phyloP scores from a whole-genome alignment of 2,113 vertebrate species.

The Aldabrachelys gigantea region DNA sequence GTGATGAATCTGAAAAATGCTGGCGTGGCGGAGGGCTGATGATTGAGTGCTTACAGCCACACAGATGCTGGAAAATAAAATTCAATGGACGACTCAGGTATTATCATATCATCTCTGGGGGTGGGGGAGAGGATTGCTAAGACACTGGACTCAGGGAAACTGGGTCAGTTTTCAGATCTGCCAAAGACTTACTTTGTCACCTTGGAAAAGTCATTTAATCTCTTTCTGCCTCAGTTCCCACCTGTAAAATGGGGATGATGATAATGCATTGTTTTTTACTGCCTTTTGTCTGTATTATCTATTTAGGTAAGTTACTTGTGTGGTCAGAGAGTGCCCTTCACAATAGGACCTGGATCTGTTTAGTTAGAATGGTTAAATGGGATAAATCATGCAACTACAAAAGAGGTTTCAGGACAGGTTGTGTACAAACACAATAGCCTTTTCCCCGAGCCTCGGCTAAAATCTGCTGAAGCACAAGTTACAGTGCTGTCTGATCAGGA shows the following conservation, averaged over 20 bases:
- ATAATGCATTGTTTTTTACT: neutral
- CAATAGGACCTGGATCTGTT: neutral
- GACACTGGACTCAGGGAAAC: neutral
- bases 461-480: neutral
- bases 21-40: constrained; percentile 68
- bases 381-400: neutral
- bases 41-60: constrained; percentile 52
- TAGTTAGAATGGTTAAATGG: neutral
- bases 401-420: neutral
- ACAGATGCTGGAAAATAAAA: constrained; percentile 54
- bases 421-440: neutral
- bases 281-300: neutral
- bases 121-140: neutral
- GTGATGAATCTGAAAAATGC: constrained; percentile 52
- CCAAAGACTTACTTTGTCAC: neutral
- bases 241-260: neutral
- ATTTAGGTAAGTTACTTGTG: neutral
- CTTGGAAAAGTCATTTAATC: neutral
- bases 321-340: neutral
- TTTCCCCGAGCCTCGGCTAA: neutral
- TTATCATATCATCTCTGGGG: neutral
- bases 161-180: neutral
- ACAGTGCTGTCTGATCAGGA: neutral
- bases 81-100: constrained; percentile 68
- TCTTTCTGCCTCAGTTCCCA: neutral